Percentiles rank a stretch among this genome's conserved stretches.
These are phyloP conservation scores for Phania funesta DNA, from an alignment of 2,888 invertebrate genomes.

Conservation along the genomic window DNA sequence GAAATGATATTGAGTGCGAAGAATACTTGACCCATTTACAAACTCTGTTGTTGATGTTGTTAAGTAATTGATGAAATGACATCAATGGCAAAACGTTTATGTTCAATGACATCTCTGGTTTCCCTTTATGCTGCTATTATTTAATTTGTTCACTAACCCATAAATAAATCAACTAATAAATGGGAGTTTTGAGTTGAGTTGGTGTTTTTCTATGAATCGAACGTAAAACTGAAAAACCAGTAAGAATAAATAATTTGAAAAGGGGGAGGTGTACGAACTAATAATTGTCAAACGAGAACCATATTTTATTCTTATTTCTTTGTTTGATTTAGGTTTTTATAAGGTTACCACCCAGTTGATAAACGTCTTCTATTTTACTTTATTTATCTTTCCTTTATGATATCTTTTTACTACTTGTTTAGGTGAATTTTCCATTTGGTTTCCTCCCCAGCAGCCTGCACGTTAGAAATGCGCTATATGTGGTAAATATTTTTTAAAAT, in stretches of 20 bases:
- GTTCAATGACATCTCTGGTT: conserved; percentile 20
- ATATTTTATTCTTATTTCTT: conserved; percentile 40
- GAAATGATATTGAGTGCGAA: not conserved
- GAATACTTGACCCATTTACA: conserved; percentile 1
- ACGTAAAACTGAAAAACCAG: not conserved
- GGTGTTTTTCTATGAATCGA: not conserved
- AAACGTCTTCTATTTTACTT: not conserved
- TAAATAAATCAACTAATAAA: not conserved
- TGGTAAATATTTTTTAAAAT: too few relatives aligned
- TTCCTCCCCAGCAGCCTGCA: too few relatives aligned
- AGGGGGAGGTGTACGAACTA: conserved; percentile 17
- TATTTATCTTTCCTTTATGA: not conserved
- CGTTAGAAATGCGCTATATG: too few relatives aligned
- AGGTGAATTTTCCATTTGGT: conserved; percentile 24
- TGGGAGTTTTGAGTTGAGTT: conserved; percentile 6
- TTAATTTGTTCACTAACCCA: not conserved
- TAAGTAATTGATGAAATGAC: conserved; percentile 63
- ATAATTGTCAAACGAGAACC: conserved; percentile 63
- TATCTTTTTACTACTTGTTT: not conserved
- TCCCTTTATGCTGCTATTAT: not conserved
- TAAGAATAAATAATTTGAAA: not conserved
- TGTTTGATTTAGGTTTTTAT: conserved; percentile 22
- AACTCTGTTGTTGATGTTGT: conserved; percentile 37
- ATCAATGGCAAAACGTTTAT: conserved; percentile 61
- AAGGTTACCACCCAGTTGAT: conserved; percentile 29